Conservation (phyloP, 2,888 invertebrate species). For the Desoria tigrina region DNA sequence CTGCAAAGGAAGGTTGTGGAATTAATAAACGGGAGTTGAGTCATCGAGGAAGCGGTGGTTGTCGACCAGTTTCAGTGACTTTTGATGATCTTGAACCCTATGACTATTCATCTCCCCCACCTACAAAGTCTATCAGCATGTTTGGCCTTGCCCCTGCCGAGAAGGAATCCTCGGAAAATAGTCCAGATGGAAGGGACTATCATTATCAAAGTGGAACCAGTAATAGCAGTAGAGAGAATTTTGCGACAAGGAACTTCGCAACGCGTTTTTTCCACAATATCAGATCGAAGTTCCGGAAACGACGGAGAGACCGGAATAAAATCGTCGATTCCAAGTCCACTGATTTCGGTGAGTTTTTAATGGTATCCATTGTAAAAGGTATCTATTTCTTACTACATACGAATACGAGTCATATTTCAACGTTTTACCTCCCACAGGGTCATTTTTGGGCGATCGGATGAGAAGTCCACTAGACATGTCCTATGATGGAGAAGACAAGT, state of each 20-base stretch:
- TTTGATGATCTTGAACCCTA: constrained; percentile 26
- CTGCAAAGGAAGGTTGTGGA: constrained; percentile 13
- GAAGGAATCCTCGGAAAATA: constrained; percentile 8
- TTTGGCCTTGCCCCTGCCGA: constrained; percentile 36
- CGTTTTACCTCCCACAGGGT: constrained; percentile 27
- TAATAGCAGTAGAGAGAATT: no score
- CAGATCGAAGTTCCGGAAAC: constrained; percentile 45
- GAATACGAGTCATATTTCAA: no score
- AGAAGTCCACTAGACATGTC: constrained; percentile 1
- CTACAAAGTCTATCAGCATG: constrained; percentile 48
- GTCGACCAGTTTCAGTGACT: constrained; percentile 39
- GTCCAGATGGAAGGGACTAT: constrained; percentile 24
- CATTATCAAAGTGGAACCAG: constrained; percentile 9
- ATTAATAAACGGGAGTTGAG: constrained; percentile 13
- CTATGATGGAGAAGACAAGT: constrained; percentile 17
- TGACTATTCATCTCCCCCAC: constrained; percentile 31
- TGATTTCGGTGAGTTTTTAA: constrained; percentile 44
- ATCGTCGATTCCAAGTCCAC: constrained; percentile 47
- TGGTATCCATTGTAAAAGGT: neutral
- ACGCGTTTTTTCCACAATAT: constrained; percentile 45
- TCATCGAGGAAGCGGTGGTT: neutral
- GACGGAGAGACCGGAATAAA: constrained; percentile 44
- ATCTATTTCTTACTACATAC: neutral
- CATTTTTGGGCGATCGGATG: constrained; percentile 22
- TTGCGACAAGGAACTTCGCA: constrained; percentile 41